These are phyloP conservation scores for Hycleus cichorii DNA, from an alignment of 1,140 invertebrate species.

Conservation along the genomic window DNA sequence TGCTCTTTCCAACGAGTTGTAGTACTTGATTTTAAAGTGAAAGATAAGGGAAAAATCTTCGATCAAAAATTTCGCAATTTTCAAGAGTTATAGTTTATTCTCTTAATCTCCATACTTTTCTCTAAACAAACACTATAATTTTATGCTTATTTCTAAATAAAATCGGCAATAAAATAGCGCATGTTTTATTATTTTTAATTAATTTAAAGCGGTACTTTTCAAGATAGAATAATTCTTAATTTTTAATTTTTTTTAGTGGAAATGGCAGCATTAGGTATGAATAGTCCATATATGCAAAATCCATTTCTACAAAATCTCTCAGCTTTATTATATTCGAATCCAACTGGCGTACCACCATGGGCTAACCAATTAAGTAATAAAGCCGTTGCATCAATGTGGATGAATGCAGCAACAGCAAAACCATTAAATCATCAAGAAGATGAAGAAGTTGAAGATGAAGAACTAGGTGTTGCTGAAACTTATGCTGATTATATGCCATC, in stretches of 20 bases:
- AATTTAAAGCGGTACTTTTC: neutral
- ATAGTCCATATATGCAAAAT: conserved; percentile 47
- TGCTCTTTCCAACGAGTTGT: too few species aligned
- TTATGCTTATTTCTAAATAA: too few species aligned
- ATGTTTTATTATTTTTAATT: neutral
- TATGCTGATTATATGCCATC: conserved; percentile 97
- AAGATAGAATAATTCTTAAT: neutral
- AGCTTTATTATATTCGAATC: conserved; percentile 47
- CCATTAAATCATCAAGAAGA: conserved; percentile 36
- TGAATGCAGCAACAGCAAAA: conserved; percentile 44
- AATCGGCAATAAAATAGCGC: too few species aligned
- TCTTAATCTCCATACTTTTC: too few species aligned
- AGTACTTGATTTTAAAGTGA: too few species aligned
- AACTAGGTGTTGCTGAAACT: conserved; percentile 95
- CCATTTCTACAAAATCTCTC: conserved; percentile 47
- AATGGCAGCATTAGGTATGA: conserved; percentile 51
- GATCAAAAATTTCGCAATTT: too few species aligned
- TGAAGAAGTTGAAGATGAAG: conserved; percentile 81
- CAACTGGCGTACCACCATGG: conserved; percentile 44
- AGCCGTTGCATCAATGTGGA: conserved; percentile 49
- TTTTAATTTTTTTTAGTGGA: conserved; percentile 45
- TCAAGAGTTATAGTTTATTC: too few species aligned
- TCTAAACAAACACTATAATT: too few species aligned
- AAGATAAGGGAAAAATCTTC: too few species aligned
- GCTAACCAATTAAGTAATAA: conserved; percentile 43